Conservation (phyloP, 2,797 vertebrate genomes). For the Peromyscus nudipes region DNA sequence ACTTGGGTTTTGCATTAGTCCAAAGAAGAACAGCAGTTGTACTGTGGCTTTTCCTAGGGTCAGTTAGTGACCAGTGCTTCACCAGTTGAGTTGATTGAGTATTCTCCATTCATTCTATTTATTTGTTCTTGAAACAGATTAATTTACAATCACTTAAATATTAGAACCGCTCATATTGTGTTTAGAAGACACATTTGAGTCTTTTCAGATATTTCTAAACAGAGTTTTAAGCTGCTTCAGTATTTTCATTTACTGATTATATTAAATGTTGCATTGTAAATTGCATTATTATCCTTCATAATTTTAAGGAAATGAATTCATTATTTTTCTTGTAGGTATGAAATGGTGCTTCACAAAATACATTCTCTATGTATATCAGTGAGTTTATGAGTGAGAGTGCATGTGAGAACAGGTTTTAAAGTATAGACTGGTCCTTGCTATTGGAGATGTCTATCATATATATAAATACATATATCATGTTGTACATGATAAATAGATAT, state of each 20-base stretch:
- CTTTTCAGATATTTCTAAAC: conserved; percentile 74
- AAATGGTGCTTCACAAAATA: conserved; percentile 80
- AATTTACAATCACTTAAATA: conserved; percentile 55
- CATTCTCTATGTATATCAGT: conserved; percentile 26
- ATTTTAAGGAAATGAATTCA: conserved; percentile 67
- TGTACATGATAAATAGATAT: background rate
- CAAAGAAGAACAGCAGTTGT: conserved; percentile 40
- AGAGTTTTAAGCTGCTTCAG: conserved; percentile 58
- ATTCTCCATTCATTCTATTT: conserved; percentile 66
- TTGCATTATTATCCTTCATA: conserved; percentile 67
- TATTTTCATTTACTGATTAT: conserved; percentile 77
- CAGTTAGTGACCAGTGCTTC: conserved; percentile 10
- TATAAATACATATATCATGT: background rate
- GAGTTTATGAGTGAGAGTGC: background rate
- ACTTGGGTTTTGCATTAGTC: conserved; percentile 43
- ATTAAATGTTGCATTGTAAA: conserved; percentile 67
- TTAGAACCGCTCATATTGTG: conserved; percentile 36
- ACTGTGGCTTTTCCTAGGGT: conserved; percentile 9
- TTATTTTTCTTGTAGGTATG: conserved; percentile 76
- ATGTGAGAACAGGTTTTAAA: conserved; percentile 38
- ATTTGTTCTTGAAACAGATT: conserved; percentile 69
- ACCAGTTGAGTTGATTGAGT: conserved; percentile 36
- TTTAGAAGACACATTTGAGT: conserved; percentile 68
- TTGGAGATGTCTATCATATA: background rate
- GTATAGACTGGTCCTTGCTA: conserved; percentile 24